These are phyloP conservation scores for rat (Rattus norvegicus) DNA, from an alignment of 2,113 vertebrate species.

Conservation along the genomic window GRCr8 NC_086019.1:190484001-190484500, in stretches of 20 bases:
- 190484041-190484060: slow-evolving; percentile 92
- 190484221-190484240: background rate
- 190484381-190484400: slow-evolving; percentile 95
- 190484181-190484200: background rate
- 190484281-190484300: fast-evolving
- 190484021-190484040: slow-evolving; percentile 95
- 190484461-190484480: slow-evolving; percentile 87
- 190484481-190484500: slow-evolving; percentile 71
- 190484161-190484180: background rate
- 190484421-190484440: slow-evolving; percentile 87
- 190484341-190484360: background rate
- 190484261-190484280: background rate
- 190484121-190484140: background rate
- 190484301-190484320: background rate
- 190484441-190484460: slow-evolving; percentile 93
- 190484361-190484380: background rate
- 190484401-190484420: slow-evolving; percentile 94
- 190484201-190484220: background rate
- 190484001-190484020: slow-evolving; percentile 95
- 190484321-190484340: no score
- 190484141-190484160: background rate
- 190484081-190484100: slow-evolving; percentile 92
- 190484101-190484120: background rate
- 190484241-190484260: background rate
- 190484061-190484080: slow-evolving; percentile 90